Evolutionary conservation across 37 sponge, comb jelly and placozoan genomes (phyloP).

Genomic region (Agelas oroides): DNA sequence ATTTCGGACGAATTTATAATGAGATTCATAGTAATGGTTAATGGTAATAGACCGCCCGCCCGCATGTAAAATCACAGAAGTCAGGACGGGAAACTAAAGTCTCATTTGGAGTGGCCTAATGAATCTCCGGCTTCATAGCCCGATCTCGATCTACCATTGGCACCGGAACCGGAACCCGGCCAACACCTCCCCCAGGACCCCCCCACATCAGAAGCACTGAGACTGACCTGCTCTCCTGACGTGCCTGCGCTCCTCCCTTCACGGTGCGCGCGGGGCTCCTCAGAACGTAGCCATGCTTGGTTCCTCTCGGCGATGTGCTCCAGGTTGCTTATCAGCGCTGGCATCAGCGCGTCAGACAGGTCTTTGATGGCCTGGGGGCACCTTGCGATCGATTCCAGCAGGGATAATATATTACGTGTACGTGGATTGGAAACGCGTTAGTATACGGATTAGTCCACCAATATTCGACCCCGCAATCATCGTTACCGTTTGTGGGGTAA

Average conservation of each 20-base stretch:
- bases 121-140: conserved; percentile 20
- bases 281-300: not conserved
- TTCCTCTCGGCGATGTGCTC: not conserved
- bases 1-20: no score
- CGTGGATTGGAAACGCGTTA: no score
- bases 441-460: no score
- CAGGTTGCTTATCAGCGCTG: conserved; percentile 14
- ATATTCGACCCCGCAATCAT: not conserved
- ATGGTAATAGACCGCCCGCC: not conserved
- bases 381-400: not conserved
- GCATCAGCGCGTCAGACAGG: not conserved
- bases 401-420: no score
- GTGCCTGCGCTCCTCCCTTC: no score
- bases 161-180: not conserved
- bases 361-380: not conserved
- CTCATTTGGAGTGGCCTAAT: no score
- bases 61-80: not conserved
- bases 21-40: no score
- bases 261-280: no score
- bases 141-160: not conserved
- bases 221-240: no score
- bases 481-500: no score
- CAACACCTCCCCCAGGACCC: not conserved
- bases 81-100: no score
- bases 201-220: no score